Conservation (phyloP, 2,113 vertebrate genomes). For the Pycnonotus jocosus region DNA sequence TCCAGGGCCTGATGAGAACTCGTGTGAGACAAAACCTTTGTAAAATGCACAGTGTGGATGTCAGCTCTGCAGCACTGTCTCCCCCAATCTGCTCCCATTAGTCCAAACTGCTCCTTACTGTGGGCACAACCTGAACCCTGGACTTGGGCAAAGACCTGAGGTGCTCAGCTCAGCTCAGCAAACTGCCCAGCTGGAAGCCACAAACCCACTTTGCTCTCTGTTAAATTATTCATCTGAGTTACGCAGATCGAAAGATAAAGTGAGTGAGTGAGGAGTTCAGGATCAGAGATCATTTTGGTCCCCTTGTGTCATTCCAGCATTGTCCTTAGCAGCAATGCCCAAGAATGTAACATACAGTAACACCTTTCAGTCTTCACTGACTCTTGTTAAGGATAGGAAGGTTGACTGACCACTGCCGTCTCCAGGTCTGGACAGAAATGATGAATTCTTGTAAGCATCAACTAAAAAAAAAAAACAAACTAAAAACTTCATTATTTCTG, state of each 20-base stretch:
- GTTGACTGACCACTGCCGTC: neutral
- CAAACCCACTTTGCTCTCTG: neutral
- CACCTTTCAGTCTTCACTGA: neutral
- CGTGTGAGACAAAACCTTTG: neutral
- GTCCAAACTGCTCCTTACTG: neutral
- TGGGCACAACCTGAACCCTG: neutral
- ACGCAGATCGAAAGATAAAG: neutral
- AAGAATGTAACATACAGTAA: neutral
- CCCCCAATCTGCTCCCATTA: neutral
- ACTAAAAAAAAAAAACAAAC: neutral
- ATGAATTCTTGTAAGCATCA: neutral
- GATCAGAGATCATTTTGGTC: neutral
- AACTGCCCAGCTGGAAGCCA: neutral
- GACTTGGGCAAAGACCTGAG: neutral
- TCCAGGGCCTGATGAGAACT: neutral
- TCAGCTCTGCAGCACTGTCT: neutral
- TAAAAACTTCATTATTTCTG: neutral
- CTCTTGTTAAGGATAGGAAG: neutral
- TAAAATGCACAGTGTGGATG: neutral
- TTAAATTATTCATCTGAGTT: neutral
- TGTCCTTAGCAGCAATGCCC: neutral
- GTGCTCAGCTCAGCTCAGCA: neutral
- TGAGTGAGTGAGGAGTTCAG: neutral
- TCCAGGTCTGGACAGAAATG: neutral
- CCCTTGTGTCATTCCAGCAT: neutral